These are phyloP conservation scores for Mixornis gularis DNA, from an alignment of 2,113 vertebrate genomes.

Conservation along the genomic window DNA sequence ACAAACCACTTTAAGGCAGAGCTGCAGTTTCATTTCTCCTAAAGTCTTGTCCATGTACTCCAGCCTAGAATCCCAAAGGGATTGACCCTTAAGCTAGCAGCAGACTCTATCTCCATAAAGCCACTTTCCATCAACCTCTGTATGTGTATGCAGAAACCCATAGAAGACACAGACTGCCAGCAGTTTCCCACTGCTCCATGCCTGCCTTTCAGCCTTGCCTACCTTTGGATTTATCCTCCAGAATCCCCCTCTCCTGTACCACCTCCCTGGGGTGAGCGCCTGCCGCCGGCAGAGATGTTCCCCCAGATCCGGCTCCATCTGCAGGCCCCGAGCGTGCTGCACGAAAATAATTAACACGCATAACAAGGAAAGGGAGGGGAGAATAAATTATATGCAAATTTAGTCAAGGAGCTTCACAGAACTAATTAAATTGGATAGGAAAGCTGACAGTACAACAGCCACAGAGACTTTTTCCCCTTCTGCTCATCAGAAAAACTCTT, in stretches of 20 bases:
- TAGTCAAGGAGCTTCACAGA: conserved; percentile 41
- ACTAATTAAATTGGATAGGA: conserved; percentile 47
- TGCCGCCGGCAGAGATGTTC: background rate
- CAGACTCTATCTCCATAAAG: background rate
- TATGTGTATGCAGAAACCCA: background rate
- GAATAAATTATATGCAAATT: conserved; percentile 53
- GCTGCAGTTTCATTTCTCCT: background rate
- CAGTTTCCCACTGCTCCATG: background rate
- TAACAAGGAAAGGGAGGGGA: conserved; percentile 38
- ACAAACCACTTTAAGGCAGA: background rate
- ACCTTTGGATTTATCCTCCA: background rate
- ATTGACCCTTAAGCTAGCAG: background rate
- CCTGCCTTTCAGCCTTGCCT: background rate
- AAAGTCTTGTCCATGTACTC: fast-evolving
- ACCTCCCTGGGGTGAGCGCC: background rate
- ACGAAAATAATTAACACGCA: conserved; percentile 29
- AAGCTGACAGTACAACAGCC: conserved; percentile 19
- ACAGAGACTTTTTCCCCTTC: background rate
- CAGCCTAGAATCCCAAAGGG: background rate
- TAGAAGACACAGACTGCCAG: background rate
- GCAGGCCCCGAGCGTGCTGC: background rate
- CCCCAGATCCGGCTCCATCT: background rate
- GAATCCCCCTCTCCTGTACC: background rate
- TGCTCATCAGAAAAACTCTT: background rate
- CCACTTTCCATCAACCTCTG: background rate